Conservation (phyloP, 1,140 invertebrate species). For the Rhysida immarginata region DNA sequence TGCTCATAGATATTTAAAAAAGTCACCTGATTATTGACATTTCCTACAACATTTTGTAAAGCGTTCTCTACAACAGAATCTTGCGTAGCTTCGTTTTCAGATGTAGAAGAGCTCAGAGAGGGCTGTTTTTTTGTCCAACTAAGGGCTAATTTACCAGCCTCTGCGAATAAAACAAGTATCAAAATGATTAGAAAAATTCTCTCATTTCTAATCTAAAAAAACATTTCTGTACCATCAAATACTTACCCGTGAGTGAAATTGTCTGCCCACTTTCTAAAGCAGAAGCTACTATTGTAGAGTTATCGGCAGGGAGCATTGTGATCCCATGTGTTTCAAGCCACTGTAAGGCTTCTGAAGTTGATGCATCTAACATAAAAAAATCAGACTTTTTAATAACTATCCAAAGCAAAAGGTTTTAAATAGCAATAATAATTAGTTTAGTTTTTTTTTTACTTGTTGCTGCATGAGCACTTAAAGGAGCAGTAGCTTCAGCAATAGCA, state of each 20-base stretch:
- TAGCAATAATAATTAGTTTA: no score
- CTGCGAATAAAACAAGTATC: constrained; percentile 16
- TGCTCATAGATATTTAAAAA: not conserved
- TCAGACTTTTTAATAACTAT: not conserved
- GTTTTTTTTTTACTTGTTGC: constrained; percentile 5
- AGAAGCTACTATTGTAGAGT: constrained; percentile 51
- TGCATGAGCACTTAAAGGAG: constrained; percentile 17
- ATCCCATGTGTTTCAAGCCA: constrained; percentile 64
- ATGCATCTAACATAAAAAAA: constrained; percentile 18
- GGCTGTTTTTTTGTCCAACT: constrained; percentile 36
- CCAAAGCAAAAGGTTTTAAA: no score
- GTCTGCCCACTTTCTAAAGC: constrained; percentile 64
- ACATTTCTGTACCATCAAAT: not conserved
- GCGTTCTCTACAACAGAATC: not conserved
- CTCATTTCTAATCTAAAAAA: not conserved
- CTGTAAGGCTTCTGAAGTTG: constrained; percentile 36
- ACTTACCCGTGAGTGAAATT: constrained; percentile 51
- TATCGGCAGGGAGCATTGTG: constrained; percentile 55
- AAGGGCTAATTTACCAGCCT: constrained; percentile 57
- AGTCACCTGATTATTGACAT: not conserved
- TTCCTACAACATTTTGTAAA: constrained; percentile 1
- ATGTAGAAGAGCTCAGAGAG: not conserved
- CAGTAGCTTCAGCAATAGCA: constrained; percentile 31
- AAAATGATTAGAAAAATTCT: not conserved
- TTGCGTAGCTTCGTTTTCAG: not conserved